Evolutionary conservation across 1,140 invertebrate genomes (phyloP).

Genomic region (Centruroides vittatus): DNA sequence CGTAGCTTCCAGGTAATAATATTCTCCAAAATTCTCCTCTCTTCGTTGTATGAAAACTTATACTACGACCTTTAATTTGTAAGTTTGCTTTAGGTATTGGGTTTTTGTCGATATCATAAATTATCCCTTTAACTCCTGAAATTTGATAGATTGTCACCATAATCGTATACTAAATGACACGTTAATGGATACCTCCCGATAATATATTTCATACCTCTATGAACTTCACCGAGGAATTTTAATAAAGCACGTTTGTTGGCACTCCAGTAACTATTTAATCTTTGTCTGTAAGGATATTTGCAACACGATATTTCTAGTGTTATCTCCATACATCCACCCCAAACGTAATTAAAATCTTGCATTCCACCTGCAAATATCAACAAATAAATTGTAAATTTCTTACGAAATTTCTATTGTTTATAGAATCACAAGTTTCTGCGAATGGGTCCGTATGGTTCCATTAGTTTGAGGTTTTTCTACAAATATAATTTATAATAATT

Average conservation of each 20-base stretch:
- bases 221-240: constrained; percentile 75
- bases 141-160: constrained; percentile 28
- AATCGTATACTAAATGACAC: constrained; percentile 1
- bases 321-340: constrained; percentile 96
- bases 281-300: constrained; percentile 75
- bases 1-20: constrained; percentile 65
- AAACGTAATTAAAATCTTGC: constrained; percentile 98
- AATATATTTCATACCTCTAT: constrained; percentile 28
- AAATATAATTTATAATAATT: too few relatives aligned
- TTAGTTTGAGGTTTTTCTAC: too few relatives aligned
- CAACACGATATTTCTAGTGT: constrained; percentile 94
- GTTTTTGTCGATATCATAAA: constrained; percentile 62
- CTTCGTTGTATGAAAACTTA: constrained; percentile 73
- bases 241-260: constrained; percentile 74
- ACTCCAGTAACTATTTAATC: constrained; percentile 82
- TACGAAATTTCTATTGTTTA: too few relatives aligned
- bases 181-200: not conserved
- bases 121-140: constrained; percentile 58
- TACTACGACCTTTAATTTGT: constrained; percentile 68
- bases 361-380: constrained; percentile 44
- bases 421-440: too few relatives aligned
- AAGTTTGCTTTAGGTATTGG: constrained; percentile 67
- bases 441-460: not conserved
- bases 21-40: constrained; percentile 90
- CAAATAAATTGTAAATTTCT: too few relatives aligned